phyloP scores from a whole-genome alignment of 2,113 vertebrate genomes.

The Phylloscopus whistleri region DNA sequence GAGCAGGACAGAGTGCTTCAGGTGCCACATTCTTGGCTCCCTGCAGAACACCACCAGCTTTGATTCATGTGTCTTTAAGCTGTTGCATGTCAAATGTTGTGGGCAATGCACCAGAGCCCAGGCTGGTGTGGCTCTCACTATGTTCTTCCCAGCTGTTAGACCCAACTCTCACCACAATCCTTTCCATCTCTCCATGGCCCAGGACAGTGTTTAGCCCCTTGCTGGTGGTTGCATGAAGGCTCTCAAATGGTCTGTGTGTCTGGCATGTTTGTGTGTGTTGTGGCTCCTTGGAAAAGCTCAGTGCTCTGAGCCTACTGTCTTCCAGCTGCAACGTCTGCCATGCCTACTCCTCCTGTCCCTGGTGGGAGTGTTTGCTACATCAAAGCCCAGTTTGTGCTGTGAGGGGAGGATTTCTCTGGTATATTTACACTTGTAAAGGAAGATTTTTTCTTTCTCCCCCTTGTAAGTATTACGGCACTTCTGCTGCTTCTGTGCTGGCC shows the following conservation, averaged over 20 bases:
- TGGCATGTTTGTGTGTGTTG: background rate
- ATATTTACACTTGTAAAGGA: conserved; percentile 58
- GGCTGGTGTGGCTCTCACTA: rapidly evolving
- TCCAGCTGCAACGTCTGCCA: conserved; percentile 5
- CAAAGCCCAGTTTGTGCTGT: conserved; percentile 25
- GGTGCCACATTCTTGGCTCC: background rate
- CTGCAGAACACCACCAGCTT: rapidly evolving
- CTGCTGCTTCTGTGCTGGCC: conserved; percentile 51
- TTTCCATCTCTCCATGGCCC: rapidly evolving
- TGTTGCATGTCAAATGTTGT: rapidly evolving
- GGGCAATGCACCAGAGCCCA: background rate
- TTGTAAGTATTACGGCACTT: conserved; percentile 57
- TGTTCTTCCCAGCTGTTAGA: background rate
- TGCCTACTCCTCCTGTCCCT: background rate
- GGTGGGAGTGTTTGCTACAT: conserved; percentile 43
- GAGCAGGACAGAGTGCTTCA: background rate
- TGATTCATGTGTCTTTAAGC: rapidly evolving
- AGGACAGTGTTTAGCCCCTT: background rate
- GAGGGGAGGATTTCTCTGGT: conserved; percentile 13
- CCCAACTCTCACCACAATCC: background rate
- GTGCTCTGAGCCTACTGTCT: background rate
- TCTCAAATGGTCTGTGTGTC: background rate
- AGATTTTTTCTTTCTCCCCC: background rate
- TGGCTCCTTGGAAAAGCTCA: background rate
- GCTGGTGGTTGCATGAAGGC: background rate